Conservation (phyloP, 92 coral and sea anemone genomes). For the Parazoanthus darwini region DNA sequence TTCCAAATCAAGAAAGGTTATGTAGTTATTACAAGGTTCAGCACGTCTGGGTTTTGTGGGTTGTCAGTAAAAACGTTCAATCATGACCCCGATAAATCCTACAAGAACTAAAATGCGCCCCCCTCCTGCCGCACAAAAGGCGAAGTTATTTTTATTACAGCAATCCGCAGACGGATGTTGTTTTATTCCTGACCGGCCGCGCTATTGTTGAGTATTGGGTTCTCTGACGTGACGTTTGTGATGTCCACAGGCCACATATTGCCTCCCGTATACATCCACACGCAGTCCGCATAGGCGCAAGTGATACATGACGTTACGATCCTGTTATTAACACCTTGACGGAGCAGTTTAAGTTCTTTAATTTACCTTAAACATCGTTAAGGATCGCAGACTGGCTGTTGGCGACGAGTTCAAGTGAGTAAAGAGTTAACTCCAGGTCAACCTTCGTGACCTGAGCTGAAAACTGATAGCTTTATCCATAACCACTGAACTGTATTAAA, state of each 20-base stretch:
- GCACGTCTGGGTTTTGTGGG: no score
- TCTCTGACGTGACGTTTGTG: background rate
- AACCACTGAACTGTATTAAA: background rate
- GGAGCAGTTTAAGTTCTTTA: background rate
- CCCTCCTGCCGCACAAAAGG: background rate
- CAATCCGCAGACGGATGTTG: conserved; percentile 11
- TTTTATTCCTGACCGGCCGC: conserved; percentile 13
- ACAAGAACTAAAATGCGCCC: background rate
- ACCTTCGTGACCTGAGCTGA: conserved; percentile 16
- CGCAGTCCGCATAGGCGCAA: background rate
- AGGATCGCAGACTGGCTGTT: background rate
- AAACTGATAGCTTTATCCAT: background rate
- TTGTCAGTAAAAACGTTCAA: no score
- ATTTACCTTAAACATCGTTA: no score
- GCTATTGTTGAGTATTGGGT: conserved; percentile 4
- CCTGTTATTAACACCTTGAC: background rate
- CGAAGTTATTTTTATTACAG: background rate
- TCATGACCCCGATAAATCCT: no score
- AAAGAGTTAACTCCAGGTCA: background rate
- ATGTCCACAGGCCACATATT: background rate
- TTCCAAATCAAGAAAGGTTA: no score
- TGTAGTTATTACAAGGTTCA: no score
- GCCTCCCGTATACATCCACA: background rate
- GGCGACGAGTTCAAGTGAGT: background rate
- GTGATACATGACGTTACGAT: background rate